A percentile compares a stretch with the other conserved stretches of the same genome.
Evolutionary conservation across 2,113 vertebrate genomes (phyloP).

Genomic region (Neoarius graeffei): DNA sequence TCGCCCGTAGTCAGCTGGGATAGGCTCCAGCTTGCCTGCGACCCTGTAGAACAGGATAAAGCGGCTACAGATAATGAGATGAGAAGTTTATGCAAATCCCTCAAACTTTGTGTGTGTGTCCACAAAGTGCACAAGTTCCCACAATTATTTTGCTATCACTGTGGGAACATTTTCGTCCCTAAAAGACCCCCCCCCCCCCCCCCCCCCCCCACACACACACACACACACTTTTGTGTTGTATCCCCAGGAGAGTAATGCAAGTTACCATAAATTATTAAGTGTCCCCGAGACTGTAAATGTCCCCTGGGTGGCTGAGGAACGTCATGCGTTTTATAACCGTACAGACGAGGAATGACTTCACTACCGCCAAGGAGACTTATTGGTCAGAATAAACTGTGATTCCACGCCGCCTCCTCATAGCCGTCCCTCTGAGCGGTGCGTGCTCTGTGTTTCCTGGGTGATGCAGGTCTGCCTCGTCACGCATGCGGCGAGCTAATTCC

Average conservation of each 20-base stretch:
- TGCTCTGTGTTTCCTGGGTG: conserved; percentile 9
- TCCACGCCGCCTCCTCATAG: background rate
- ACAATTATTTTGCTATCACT: background rate
- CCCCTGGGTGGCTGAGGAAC: background rate
- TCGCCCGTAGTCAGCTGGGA: no score
- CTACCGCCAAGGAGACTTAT: background rate
- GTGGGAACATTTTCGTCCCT: conserved; percentile 21
- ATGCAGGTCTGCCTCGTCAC: background rate
- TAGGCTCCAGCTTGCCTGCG: no score
- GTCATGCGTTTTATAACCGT: background rate
- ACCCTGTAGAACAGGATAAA: no score
- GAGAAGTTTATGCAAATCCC: background rate
- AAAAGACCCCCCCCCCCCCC: background rate
- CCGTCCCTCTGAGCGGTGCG: background rate
- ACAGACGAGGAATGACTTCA: background rate
- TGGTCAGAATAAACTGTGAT: background rate
- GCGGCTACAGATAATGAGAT: no score
- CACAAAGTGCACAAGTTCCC: background rate
- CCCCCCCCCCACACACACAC: background rate
- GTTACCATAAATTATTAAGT: background rate
- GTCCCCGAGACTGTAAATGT: background rate
- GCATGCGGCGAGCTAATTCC: background rate
- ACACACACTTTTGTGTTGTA: background rate
- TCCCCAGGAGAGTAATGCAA: background rate
- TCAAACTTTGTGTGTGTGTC: background rate